These are phyloP conservation scores for Dicroscelio sp. DNA, from an alignment of 2,888 invertebrate genomes.

Conservation along the genomic window DNA sequence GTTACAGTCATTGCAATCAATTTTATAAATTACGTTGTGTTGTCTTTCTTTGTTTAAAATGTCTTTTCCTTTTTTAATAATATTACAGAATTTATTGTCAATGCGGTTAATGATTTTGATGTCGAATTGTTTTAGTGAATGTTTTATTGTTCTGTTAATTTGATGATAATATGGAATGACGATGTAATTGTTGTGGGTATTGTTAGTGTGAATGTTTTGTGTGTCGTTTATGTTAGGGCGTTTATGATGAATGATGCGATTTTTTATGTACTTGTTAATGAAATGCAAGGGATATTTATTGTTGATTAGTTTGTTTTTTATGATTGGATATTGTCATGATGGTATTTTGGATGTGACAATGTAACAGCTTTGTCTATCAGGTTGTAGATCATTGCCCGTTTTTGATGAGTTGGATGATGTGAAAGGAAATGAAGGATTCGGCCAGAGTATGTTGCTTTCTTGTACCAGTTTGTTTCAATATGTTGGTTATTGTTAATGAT, in stretches of 20 bases:
- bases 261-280: background rate
- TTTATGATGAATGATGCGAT: too few species aligned
- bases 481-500: background rate
- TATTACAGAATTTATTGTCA: background rate
- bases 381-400: background rate
- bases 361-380: background rate
- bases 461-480: background rate
- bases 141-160: too few species aligned
- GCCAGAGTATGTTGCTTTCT: background rate
- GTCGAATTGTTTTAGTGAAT: too few species aligned
- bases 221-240: too few species aligned
- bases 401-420: background rate
- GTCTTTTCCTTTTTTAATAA: background rate
- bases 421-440: background rate
- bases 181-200: background rate
- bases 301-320: background rate
- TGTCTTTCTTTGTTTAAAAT: background rate
- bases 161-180: background rate
- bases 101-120: background rate
- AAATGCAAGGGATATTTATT: background rate
- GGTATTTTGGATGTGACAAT: background rate
- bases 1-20: background rate
- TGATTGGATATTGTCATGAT: background rate
- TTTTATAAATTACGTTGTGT: background rate
- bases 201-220: background rate